phyloP scores from a whole-genome alignment of 2,888 invertebrate genomes.

The Stenurella melanura region DNA sequence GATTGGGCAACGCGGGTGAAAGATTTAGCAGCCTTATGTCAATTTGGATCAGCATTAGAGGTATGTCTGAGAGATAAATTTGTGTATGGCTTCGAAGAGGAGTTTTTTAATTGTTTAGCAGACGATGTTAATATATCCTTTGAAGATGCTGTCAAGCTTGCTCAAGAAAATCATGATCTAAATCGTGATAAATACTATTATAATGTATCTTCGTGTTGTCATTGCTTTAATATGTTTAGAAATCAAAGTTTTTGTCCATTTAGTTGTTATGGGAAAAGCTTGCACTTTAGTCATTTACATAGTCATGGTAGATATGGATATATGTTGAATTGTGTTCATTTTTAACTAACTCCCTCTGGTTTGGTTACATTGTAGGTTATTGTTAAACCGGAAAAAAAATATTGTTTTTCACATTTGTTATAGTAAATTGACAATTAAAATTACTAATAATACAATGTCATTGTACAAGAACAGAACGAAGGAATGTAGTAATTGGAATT shows the following conservation, averaged over 20 bases:
- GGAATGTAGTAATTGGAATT: no score
- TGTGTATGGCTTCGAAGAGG: constrained; percentile 50
- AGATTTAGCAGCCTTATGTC: constrained; percentile 52
- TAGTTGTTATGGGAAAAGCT: not conserved
- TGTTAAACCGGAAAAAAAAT: no score
- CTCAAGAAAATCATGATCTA: constrained; percentile 11
- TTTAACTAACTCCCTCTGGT: not conserved
- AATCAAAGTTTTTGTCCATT: not conserved
- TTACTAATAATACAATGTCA: no score
- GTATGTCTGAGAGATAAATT: constrained; percentile 52
- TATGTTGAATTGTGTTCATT: not conserved
- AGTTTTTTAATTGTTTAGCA: constrained; percentile 32
- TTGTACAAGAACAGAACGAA: no score
- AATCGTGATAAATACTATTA: constrained; percentile 25
- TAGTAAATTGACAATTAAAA: no score
- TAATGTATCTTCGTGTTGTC: not conserved
- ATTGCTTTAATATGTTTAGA: not conserved
- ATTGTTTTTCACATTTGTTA: no score
- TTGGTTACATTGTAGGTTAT: no score
- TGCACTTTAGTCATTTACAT: not conserved
- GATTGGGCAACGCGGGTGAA: constrained; percentile 56
- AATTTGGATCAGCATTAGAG: constrained; percentile 52
- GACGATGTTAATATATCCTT: constrained; percentile 31
- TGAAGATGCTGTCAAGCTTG: constrained; percentile 38
- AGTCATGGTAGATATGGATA: not conserved